These are phyloP conservation scores for Nematostella vectensis DNA, from an alignment of 92 coral and sea anemone genomes.

Conservation along the genomic window DNA sequence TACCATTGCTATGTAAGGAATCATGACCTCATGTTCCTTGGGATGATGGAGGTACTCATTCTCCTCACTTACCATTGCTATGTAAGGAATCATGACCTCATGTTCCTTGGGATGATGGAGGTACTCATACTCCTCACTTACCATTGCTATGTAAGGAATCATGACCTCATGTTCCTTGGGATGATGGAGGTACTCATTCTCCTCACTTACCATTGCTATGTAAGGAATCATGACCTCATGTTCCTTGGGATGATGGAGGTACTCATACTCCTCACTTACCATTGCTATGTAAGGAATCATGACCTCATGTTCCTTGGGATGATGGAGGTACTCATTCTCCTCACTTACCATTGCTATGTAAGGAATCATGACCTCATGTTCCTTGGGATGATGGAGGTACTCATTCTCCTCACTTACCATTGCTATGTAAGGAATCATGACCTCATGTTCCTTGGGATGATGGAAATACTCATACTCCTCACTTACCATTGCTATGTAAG, in stretches of 20 bases:
- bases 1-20: slow-evolving; percentile 79
- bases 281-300: slow-evolving; percentile 4
- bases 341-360: slow-evolving; percentile 42
- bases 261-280: too few relatives aligned
- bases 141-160: slow-evolving; percentile 83
- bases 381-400: too few relatives aligned
- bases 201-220: slow-evolving; percentile 81
- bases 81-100: slow-evolving; percentile 70
- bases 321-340: slow-evolving; percentile 60
- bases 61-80: slow-evolving; percentile 85
- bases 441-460: too few relatives aligned
- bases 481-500: slow-evolving; percentile 1
- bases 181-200: slow-evolving; percentile 78
- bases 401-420: slow-evolving; percentile 41
- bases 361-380: too few relatives aligned
- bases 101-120: slow-evolving; percentile 90
- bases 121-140: slow-evolving; percentile 76
- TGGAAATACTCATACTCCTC: too few relatives aligned
- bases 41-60: slow-evolving; percentile 87
- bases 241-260: slow-evolving; percentile 93
- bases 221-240: slow-evolving; percentile 81
- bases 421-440: slow-evolving; percentile 59
- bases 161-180: slow-evolving; percentile 88
- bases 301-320: slow-evolving; percentile 56
- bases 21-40: slow-evolving; percentile 83